Conservation (phyloP, 2,797 vertebrate genomes). For the Monodelphis domestica region DNA sequence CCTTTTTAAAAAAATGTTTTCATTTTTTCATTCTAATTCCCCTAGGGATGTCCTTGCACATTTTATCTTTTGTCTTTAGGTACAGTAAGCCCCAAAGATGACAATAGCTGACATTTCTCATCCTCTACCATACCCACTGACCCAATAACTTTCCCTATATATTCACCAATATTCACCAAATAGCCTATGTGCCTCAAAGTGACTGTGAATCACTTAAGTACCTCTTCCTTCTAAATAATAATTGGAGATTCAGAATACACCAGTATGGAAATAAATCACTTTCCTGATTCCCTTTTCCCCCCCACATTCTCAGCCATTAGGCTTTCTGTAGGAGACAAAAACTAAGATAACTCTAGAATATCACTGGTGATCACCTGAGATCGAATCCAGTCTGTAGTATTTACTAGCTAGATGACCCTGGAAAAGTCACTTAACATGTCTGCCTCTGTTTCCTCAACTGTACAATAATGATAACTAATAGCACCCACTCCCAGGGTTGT, state of each 20-base stretch:
- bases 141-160: neutral
- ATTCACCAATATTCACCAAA: neutral
- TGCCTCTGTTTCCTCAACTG: neutral
- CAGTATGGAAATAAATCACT: neutral
- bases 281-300: neutral
- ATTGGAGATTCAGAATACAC: neutral
- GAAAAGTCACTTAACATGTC: neutral
- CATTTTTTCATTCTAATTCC: neutral
- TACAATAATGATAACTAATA: neutral
- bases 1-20: neutral
- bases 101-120: neutral
- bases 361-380: neutral
- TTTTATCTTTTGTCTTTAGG: neutral
- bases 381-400: neutral
- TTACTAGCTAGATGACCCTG: neutral
- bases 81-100: neutral
- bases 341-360: neutral
- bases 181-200: neutral
- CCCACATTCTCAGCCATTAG: neutral
- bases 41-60: too few species aligned
- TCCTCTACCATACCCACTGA: neutral
- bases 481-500: neutral
- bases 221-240: neutral
- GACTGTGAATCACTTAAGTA: neutral
- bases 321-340: neutral